phyloP scores from a whole-genome alignment of 1,140 invertebrate genomes.

The Pinna nobilis region DNA sequence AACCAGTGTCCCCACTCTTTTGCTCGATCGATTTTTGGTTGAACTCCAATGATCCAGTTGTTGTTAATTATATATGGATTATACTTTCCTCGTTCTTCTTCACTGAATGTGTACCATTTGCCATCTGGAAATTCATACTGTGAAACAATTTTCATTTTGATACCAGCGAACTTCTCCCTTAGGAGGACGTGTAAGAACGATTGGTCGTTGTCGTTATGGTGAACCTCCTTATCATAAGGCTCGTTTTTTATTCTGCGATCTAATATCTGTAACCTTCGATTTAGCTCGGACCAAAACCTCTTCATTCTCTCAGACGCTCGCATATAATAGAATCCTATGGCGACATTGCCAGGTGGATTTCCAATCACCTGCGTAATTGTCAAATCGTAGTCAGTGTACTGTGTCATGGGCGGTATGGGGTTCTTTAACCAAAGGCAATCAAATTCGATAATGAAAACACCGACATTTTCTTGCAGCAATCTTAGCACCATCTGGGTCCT shows the following conservation, averaged over 20 bases:
- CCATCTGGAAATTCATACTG: background rate
- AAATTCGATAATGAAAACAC: conserved; percentile 1
- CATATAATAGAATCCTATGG: conserved; percentile 17
- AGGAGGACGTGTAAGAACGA: background rate
- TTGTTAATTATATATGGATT: conserved; percentile 19
- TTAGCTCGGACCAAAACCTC: background rate
- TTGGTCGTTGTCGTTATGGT: conserved; percentile 4
- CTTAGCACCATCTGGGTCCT: background rate
- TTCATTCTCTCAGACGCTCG: background rate
- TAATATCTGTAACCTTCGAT: background rate
- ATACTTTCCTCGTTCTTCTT: background rate
- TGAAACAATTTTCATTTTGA: background rate
- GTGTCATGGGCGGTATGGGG: background rate
- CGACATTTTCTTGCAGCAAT: background rate
- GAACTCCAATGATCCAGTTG: conserved; percentile 13
- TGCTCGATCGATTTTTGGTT: conserved; percentile 6
- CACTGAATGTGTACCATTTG: conserved; percentile 1
- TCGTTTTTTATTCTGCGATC: background rate
- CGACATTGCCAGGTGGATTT: background rate
- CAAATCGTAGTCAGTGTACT: background rate
- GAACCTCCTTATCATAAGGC: background rate
- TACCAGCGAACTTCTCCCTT: background rate
- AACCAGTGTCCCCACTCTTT: conserved; percentile 32
- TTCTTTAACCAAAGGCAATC: background rate
- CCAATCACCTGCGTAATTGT: background rate